phyloP scores from a whole-genome alignment of 1,140 invertebrate genomes.

The Odontomachus brunneus region DNA sequence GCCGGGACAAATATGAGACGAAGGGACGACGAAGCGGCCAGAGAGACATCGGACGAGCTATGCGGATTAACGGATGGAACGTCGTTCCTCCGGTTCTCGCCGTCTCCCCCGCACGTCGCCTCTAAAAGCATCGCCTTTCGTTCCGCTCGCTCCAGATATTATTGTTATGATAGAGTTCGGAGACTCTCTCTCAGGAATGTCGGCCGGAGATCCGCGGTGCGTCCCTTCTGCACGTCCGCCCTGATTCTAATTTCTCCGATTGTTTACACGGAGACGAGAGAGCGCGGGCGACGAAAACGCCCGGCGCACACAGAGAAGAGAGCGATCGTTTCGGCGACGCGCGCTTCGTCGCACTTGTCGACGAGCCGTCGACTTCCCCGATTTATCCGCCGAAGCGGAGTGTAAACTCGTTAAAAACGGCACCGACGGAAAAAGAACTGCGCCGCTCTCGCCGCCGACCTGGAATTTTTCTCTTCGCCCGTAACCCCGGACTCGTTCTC shows the following conservation, averaged over 20 bases:
- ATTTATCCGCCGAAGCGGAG: constrained; percentile 59
- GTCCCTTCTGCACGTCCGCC: background rate
- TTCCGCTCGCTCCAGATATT: constrained; percentile 53
- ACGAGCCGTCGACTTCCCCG: constrained; percentile 32
- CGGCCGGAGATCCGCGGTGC: constrained; percentile 3
- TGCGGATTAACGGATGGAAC: constrained; percentile 75
- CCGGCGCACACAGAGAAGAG: constrained; percentile 14
- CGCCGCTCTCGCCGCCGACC: background rate
- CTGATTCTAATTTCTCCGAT: constrained; percentile 46
- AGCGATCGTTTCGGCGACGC: constrained; percentile 39
- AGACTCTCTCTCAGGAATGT: constrained; percentile 67
- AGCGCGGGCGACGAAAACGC: constrained; percentile 48
- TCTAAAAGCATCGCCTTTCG: constrained; percentile 53
- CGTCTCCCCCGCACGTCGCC: background rate
- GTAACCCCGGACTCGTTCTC: constrained; percentile 18
- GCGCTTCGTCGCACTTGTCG: constrained; percentile 50
- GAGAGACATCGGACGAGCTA: constrained; percentile 65
- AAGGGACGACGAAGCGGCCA: constrained; percentile 65
- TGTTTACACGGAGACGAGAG: constrained; percentile 53
- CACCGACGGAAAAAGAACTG: constrained; percentile 54
- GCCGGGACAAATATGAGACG: constrained; percentile 58
- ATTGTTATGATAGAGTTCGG: constrained; percentile 63
- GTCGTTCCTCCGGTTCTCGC: constrained; percentile 20
- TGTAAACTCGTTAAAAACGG: constrained; percentile 65
- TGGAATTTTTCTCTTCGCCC: constrained; percentile 2